Evolutionary conservation across 1,140 invertebrate species (phyloP).

Genomic region (Antheraea mylitta): DNA sequence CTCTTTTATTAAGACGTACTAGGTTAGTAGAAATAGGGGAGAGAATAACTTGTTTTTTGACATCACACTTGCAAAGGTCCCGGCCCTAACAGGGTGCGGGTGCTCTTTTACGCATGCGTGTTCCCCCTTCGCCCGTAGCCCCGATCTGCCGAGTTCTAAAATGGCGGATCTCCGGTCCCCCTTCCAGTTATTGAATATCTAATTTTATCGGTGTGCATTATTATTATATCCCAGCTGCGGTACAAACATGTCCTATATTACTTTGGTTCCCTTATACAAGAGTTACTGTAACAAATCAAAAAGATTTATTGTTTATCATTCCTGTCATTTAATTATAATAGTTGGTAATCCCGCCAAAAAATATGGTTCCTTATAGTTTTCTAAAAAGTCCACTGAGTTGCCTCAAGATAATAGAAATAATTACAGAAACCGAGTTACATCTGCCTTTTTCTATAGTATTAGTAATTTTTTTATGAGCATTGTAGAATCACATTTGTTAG

Average conservation of each 20-base stretch:
- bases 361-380: background rate
- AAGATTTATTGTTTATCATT: background rate
- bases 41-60: conserved; percentile 76
- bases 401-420: background rate
- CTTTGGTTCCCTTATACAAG: background rate
- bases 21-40: conserved; percentile 72
- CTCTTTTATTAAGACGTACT: conserved; percentile 65
- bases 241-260: conserved; percentile 28
- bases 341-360: background rate
- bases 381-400: background rate
- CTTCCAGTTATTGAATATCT: conserved; percentile 76
- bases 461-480: no score
- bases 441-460: no score
- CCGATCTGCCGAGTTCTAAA: conserved; percentile 63
- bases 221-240: conserved; percentile 43
- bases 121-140: conserved; percentile 60
- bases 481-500: no score
- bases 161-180: conserved; percentile 70
- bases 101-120: conserved; percentile 61
- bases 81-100: conserved; percentile 71
- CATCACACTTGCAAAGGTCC: conserved; percentile 67
- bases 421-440: background rate
- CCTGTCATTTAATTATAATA: background rate
- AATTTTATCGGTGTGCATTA: conserved; percentile 73
- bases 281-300: background rate